These are phyloP conservation scores for Podarcis muralis DNA, from an alignment of 2,113 vertebrate species.

Conservation along the genomic window DNA sequence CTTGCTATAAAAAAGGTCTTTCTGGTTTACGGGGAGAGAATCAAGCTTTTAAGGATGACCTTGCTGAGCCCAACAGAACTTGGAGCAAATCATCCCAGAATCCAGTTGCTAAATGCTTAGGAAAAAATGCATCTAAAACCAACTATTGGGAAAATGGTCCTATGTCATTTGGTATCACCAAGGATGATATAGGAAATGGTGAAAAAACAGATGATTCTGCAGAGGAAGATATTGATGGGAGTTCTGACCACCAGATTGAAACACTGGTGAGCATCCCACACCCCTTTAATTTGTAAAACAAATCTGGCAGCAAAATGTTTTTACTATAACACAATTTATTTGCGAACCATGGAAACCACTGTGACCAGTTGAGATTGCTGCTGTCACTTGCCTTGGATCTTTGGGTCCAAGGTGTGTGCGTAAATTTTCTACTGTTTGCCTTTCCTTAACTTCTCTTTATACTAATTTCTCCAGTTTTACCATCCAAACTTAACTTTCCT, in stretches of 20 bases:
- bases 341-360: background rate
- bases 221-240: conserved; percentile 72
- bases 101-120: conserved; percentile 52
- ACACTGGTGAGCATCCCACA: conserved; percentile 72
- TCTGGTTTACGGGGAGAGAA: conserved; percentile 50
- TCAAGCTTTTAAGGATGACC: conserved; percentile 54
- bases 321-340: background rate
- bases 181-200: conserved; percentile 49
- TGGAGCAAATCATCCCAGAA: background rate
- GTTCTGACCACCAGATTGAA: conserved; percentile 65
- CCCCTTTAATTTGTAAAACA: background rate
- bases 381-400: background rate
- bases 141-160: conserved; percentile 47
- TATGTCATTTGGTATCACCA: conserved; percentile 51
- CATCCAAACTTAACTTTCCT: background rate
- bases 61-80: conserved; percentile 70
- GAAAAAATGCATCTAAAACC: conserved; percentile 43
- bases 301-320: background rate
- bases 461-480: background rate
- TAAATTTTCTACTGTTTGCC: background rate
- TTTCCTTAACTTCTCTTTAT: background rate
- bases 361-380: background rate
- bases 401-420: background rate
- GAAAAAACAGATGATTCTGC: conserved; percentile 79
- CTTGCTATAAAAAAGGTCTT: conserved; percentile 43